phyloP scores from a whole-genome alignment of 2,797 vertebrate species.

The Hydrophis major region DNA sequence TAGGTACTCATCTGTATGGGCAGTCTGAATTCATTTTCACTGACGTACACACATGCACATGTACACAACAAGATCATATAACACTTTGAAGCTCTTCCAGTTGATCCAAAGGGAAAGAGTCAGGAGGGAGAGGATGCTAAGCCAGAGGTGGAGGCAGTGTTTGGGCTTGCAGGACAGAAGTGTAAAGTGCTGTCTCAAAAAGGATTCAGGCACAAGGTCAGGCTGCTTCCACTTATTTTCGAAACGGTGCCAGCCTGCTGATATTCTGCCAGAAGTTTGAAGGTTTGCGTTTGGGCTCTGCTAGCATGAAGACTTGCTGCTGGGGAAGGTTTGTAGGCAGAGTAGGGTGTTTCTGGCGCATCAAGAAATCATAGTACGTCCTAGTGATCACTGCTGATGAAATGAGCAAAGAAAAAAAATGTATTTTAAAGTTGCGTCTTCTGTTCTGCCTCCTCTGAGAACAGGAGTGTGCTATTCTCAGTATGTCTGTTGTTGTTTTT shows the following conservation, averaged over 20 bases:
- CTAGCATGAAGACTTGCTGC: constrained; percentile 92
- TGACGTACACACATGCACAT: fast-evolving
- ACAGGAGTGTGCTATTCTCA: neutral
- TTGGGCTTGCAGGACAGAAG: constrained; percentile 63
- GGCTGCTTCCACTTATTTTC: constrained; percentile 77
- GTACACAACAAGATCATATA: neutral
- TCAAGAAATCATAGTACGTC: constrained; percentile 89
- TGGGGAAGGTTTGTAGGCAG: constrained; percentile 83
- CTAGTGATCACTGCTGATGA: constrained; percentile 78
- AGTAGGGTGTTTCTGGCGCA: constrained; percentile 88
- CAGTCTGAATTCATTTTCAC: constrained; percentile 6
- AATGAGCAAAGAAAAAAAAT: neutral
- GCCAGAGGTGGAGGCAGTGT: constrained; percentile 50
- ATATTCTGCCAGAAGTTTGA: constrained; percentile 98
- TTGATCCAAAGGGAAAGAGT: constrained; percentile 46
- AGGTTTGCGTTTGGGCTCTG: constrained; percentile 92
- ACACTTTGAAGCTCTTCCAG: neutral
- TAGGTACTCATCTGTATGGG: neutral
- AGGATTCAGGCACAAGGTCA: constrained; percentile 65
- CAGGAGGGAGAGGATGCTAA: constrained; percentile 43
- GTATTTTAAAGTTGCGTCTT: neutral
- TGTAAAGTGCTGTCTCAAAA: constrained; percentile 82
- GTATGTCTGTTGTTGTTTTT: neutral
- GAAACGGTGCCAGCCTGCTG: constrained; percentile 91
- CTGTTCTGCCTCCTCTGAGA: neutral